Evolutionary conservation across 2,888 invertebrate species (phyloP), one percentile per base, ranked within the genome.

Genomic region (Drosophila eohydei): DNA sequence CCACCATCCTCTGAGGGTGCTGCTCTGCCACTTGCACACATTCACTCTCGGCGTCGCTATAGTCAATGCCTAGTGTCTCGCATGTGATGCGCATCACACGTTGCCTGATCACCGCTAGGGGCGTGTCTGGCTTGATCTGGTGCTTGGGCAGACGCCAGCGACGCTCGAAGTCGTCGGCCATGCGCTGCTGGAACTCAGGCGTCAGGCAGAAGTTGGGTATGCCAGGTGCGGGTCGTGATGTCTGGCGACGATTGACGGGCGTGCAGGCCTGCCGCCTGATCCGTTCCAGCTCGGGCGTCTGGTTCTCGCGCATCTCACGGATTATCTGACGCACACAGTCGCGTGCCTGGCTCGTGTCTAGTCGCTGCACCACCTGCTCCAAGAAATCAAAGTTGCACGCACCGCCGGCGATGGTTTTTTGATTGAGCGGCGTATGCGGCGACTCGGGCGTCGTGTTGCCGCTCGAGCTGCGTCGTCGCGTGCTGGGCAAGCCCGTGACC

Each of bases 171-270:
- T 90, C 91, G 30, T 92, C 92, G 4, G 92, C 92, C 92, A 92
- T 92, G 32, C 92, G 89, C 60, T 91, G 91, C 63, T 92, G 88
- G 62, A 91, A 91, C 61, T 91, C 92, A 0, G 92, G 92, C 1
- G 93, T 92, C 2, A 91, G 89, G 36, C 92, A 92, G 57, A 92
- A 93, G 54, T 92, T 90, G n/a, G 91, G 90, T 70, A 92, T 91
- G 14, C 90, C 91, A 0, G 81, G 81, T 5, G 88, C 83, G 0
- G 90, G 89, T 4, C 89, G 86, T 4, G 63, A 12, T 0, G 28
- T 75, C 34, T 89, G 64, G 21, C 89, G 88, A 0, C 90, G 85
- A 64, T 90, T 91, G n/a, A 92, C 88, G 0, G 92, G 92, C 2
- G 92, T 92, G 43, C 91, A 91, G 3, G 91, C 92, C 61, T 92